Percentiles rank a stretch among this genome's conserved stretches.
phyloP scores from a whole-genome alignment of 2,113 vertebrate species.

The Dasyurus viverrinus region DNA sequence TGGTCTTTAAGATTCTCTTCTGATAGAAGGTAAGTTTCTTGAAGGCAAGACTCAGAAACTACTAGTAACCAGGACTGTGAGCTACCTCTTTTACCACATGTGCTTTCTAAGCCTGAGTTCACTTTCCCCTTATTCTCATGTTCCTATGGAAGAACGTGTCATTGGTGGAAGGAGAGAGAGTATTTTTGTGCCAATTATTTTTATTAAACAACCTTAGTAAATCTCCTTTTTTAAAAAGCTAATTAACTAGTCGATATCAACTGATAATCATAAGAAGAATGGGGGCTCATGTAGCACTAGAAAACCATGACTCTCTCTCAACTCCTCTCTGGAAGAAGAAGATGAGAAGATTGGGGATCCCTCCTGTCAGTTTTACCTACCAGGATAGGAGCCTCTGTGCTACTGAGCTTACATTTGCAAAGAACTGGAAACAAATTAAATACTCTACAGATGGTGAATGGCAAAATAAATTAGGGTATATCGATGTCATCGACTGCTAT shows the following conservation, averaged over 20 bases:
- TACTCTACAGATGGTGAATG: not conserved
- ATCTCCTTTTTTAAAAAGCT: not conserved
- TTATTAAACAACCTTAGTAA: not conserved
- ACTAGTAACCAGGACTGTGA: not conserved
- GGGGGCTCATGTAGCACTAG: not conserved
- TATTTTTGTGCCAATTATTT: not conserved
- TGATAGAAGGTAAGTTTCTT: not conserved
- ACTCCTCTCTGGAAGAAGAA: not conserved
- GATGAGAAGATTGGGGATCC: not conserved
- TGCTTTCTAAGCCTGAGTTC: not conserved
- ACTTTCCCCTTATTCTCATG: not conserved
- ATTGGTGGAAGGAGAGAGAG: not conserved
- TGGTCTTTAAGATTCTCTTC: not conserved
- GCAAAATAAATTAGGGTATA: not conserved
- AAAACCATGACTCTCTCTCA: not conserved
- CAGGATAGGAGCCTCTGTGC: not conserved
- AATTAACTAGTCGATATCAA: not conserved
- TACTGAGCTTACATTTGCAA: not conserved
- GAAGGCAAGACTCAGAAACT: not conserved
- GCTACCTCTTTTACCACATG: not conserved
- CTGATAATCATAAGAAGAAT: not conserved
- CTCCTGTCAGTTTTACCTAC: not conserved
- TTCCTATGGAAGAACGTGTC: not conserved
- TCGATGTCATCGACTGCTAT: not conserved
- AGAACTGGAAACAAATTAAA: not conserved